Percentiles rank a stretch among this genome's conserved stretches.
Evolutionary conservation across 2,888 invertebrate species (phyloP).

Genomic region (Carterocephalus palaemon): DNA sequence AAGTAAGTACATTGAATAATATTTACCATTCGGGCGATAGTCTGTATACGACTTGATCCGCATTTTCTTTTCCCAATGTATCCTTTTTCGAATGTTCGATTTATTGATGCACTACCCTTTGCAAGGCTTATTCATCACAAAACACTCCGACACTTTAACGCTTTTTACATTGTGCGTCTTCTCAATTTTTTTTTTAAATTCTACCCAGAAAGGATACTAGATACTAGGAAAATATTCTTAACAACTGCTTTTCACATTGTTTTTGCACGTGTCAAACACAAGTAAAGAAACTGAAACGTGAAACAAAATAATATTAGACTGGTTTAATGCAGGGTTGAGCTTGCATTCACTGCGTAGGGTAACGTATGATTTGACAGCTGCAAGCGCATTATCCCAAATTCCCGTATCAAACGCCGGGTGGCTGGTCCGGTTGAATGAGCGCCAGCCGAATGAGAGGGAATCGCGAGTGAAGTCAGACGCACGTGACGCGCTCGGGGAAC

Average conservation of each 20-base stretch:
- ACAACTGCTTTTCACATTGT: conserved; percentile 80
- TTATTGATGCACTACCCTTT: conserved; percentile 56
- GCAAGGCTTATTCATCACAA: conserved; percentile 67
- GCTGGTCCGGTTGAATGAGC: conserved; percentile 63
- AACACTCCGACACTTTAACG: conserved; percentile 62
- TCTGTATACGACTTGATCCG: conserved; percentile 72
- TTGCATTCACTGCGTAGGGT: conserved; percentile 40
- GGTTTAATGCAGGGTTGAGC: conserved; percentile 37
- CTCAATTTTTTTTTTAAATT: conserved; percentile 45
- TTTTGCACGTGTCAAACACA: conserved; percentile 77
- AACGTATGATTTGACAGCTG: conserved; percentile 76
- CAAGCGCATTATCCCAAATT: conserved; percentile 69
- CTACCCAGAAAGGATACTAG: conserved; percentile 75
- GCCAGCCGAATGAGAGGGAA: conserved; percentile 47
- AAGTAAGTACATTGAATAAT: no score
- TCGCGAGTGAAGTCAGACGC: conserved; percentile 57
- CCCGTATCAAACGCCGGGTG: conserved; percentile 67
- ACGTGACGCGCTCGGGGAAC: conserved; percentile 45
- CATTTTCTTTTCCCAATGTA: conserved; percentile 78
- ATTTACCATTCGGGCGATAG: conserved; percentile 77
- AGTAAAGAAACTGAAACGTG: conserved; percentile 74
- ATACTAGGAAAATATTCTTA: conserved; percentile 70
- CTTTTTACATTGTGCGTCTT: conserved; percentile 67
- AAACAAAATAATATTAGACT: conserved; percentile 44
- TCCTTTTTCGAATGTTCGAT: conserved; percentile 74